Evolutionary conservation across 53 echinoderm and acorn worm species (phyloP), one percentile per base, ranked within the genome.

Genomic region (Mesocentrotus franciscanus): DNA sequence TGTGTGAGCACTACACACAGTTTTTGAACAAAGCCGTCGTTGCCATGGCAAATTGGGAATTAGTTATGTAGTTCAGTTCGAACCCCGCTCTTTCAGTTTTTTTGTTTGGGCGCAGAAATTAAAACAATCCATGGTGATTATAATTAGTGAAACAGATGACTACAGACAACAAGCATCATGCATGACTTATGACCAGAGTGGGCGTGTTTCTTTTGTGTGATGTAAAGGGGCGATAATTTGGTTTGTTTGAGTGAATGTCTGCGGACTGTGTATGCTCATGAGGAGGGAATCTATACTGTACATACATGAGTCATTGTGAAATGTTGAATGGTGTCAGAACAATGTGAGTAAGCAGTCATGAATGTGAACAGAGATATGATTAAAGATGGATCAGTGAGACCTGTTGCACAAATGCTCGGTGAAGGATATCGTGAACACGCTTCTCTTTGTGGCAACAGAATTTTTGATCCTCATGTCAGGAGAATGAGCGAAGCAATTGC

Each of bases 231-330:
- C 17, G 13, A 16, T 36, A 36, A 0, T 17, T 84, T 55, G 39
- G 84, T 57, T 87, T 87, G 87, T 87, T 58, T 87, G 84, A 57
- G 87, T 87, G 59, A 27, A 58, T 58, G 56, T 56, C 57, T 87
- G 49, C 49, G 87, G 87, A 58, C 58, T 57, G 8, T 85, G n/a
- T 58, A 57, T 87, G 87, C 12, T 57, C 59, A 57, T 56, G n/a
- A n/a, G 56, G n/a, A 57, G n/a, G 59, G 56, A 57, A 27, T 87
- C 58, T 12, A 58, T 74, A 81, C 17, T 1, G 59, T n/a, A 87
- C 58, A 58, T 87, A 87, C 58, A 58, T 87, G 87, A 87, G 26
- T 87, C 87, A 87, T 84, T 17, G 14, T 87, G 58, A 7, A 58
- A 87, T 84, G 10, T 87, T 58, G 87, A n/a, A 87, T 58, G 87